Evolutionary conservation across 2,888 invertebrate genomes (phyloP).

Genomic region (Drosophila fulvimacula): DNA sequence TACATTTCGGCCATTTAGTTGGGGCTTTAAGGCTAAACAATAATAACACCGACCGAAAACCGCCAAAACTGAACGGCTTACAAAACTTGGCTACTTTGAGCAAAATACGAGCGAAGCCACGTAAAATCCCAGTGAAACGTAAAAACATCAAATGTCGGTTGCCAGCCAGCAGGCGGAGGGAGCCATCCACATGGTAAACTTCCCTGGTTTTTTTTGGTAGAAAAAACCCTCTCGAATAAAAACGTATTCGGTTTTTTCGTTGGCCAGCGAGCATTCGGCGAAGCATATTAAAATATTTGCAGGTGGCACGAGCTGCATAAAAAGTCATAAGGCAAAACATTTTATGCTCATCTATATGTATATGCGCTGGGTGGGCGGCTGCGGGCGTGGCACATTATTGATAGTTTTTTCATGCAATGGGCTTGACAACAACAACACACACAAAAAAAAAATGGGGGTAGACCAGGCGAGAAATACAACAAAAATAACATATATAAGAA

Average conservation of each 20-base stretch:
- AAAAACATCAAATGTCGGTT: constrained; percentile 33
- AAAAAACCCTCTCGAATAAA: not conserved
- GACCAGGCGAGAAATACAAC: constrained; percentile 16
- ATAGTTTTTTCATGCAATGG: constrained; percentile 69
- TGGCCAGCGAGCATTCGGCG: constrained; percentile 36
- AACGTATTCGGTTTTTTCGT: constrained; percentile 9
- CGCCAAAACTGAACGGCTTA: constrained; percentile 28
- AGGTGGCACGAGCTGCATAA: constrained; percentile 64
- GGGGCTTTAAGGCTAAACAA: constrained; percentile 69
- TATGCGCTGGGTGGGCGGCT: constrained; percentile 14
- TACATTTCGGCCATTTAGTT: constrained; percentile 54
- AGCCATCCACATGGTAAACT: constrained; percentile 22
- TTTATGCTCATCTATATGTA: constrained; percentile 52
- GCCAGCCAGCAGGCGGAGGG: constrained; percentile 3
- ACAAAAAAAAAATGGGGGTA: not conserved
- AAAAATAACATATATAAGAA: constrained; percentile 19
- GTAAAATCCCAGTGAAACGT: constrained; percentile 49
- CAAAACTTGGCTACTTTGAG: constrained; percentile 60
- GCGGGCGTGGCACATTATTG: constrained; percentile 71
- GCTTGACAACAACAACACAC: constrained; percentile 59
- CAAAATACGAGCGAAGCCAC: constrained; percentile 59
- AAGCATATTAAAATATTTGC: constrained; percentile 79
- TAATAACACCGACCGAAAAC: constrained; percentile 13
- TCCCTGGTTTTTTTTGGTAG: not conserved
- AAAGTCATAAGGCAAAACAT: constrained; percentile 79